Percentiles rank a stretch among this genome's conserved stretches.
These are phyloP conservation scores for Gadus macrocephalus DNA, from an alignment of 2,113 vertebrate species.

Conservation along the genomic window DNA sequence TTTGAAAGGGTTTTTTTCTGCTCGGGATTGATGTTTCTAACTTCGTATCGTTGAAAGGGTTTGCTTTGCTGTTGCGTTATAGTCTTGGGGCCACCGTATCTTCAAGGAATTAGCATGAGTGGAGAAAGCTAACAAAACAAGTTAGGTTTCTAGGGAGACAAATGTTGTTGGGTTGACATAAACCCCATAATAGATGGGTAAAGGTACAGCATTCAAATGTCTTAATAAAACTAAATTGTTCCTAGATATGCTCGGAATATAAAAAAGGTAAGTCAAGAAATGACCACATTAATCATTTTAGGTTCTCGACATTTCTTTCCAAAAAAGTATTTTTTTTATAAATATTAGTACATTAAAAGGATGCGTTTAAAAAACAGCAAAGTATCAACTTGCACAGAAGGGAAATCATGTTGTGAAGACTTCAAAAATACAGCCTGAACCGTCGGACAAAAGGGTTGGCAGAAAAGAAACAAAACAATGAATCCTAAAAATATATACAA, in stretches of 20 bases:
- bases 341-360: conserved; percentile 39
- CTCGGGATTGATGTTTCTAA: too few relatives aligned
- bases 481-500: conserved; percentile 17
- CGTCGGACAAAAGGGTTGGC: conserved; percentile 4
- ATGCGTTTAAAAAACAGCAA: conserved; percentile 11
- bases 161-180: too few relatives aligned
- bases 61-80: too few relatives aligned
- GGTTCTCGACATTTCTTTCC: not conserved
- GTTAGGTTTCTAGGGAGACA: too few relatives aligned
- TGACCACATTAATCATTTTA: not conserved
- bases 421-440: not conserved
- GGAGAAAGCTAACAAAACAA: too few relatives aligned
- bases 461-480: conserved; percentile 13
- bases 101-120: too few relatives aligned
- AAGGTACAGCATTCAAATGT: too few relatives aligned
- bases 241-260: not conserved
- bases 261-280: not conserved
- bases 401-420: conserved; percentile 23
- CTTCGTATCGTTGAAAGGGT: too few relatives aligned
- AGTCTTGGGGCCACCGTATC: too few relatives aligned
- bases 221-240: too few relatives aligned
- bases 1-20: too few relatives aligned
- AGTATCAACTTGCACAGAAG: conserved; percentile 20
- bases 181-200: too few relatives aligned
- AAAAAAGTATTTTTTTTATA: not conserved